A percentile compares a stretch with the other conserved stretches of the same genome.
phyloP scores from a whole-genome alignment of 2,113 vertebrate species.

The Mormoops blainvillei region DNA sequence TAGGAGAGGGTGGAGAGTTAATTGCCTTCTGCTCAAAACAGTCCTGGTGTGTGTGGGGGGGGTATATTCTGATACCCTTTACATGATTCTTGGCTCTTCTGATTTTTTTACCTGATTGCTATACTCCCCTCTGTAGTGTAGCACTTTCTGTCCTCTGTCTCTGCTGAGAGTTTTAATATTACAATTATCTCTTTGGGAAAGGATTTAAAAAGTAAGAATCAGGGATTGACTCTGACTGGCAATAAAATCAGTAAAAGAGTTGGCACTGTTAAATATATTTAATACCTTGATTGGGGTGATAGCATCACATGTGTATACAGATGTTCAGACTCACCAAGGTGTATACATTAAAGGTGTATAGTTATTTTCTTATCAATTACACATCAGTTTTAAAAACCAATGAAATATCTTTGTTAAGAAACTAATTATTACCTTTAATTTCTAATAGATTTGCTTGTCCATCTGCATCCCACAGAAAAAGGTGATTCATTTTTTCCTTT shows the following conservation, averaged over 20 bases:
- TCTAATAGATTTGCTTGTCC: neutral
- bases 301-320: neutral
- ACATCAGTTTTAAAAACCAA: neutral
- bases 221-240: neutral
- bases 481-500: neutral
- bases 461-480: neutral
- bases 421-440: neutral
- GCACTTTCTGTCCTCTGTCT: neutral
- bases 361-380: neutral
- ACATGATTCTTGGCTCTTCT: neutral
- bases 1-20: neutral
- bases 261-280: neutral
- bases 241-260: neutral
- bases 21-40: too few species aligned
- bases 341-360: neutral
- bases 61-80: neutral
- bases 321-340: neutral
- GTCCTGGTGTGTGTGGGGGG: too few species aligned
- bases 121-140: neutral
- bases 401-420: neutral
- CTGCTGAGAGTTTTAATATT: neutral
- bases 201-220: neutral
- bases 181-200: neutral
- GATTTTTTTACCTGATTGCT: neutral
- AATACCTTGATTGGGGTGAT: neutral